Evolutionary conservation across 2,797 vertebrate species (phyloP).

Genomic region (Myiothlypis chrysogaster): DNA sequence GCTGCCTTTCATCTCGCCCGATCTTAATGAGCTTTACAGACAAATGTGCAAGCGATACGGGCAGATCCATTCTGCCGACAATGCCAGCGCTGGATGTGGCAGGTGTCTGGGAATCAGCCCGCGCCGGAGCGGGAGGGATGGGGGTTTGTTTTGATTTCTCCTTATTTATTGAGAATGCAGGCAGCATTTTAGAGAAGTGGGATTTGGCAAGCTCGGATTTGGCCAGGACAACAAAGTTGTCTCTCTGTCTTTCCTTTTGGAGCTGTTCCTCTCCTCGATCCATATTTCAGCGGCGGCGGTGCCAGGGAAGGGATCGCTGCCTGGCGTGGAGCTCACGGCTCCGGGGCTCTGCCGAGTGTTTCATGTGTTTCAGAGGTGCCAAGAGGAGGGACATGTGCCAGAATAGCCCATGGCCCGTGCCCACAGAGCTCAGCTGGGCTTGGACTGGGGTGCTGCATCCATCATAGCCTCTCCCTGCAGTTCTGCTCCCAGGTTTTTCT

Average conservation of each 20-base stretch:
- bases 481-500: neutral
- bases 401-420: neutral
- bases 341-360: neutral
- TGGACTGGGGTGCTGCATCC: neutral
- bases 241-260: constrained; percentile 53
- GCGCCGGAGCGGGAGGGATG: neutral
- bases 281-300: neutral
- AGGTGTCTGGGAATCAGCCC: constrained; percentile 26
- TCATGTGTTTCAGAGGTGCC: neutral
- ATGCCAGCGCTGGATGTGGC: constrained; percentile 29
- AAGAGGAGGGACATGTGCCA: neutral
- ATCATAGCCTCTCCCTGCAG: neutral
- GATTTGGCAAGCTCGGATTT: constrained; percentile 42
- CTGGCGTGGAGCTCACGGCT: neutral
- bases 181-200: constrained; percentile 11
- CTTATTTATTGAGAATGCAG: constrained; percentile 51
- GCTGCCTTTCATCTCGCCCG: constrained; percentile 60
- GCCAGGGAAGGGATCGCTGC: constrained; percentile 44
- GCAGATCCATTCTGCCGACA: neutral
- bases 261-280: neutral
- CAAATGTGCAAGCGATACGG: constrained; percentile 33
- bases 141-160: neutral
- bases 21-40: constrained; percentile 65
- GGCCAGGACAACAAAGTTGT: constrained; percentile 58
- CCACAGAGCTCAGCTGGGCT: neutral